Base-by-base conservation (phyloP, 2,113 vertebrate genomes). In the Ciconia stormi region DNA sequence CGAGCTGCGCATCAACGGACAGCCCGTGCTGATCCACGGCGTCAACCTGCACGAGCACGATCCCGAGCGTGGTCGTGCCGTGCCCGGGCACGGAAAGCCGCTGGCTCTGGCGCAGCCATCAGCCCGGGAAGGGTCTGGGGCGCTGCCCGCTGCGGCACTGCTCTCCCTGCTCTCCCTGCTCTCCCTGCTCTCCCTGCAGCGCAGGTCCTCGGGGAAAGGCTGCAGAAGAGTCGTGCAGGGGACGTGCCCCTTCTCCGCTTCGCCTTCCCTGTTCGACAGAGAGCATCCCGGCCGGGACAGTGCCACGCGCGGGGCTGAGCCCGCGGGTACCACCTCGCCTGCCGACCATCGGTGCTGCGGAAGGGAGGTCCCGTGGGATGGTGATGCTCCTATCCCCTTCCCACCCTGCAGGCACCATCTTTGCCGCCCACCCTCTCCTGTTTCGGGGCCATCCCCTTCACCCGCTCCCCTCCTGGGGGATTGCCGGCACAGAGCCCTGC, bases 81-180 rank as follows among this genome's bases (percentile, higher is more conserved):
- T 22, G 63, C 21, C 52, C 52, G 40, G 36, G 16, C 58, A 15
- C 8, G 53, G 63, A 34, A 88, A 73, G 47, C 59, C 0, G 0
- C 42, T 3, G 3, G 36, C 13, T 77, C 38, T 30, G 58, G 18
- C 0, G 0, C 53, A 71, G 56, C 23, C 6, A 0, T 65, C 65
- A 66, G 30, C 62, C 44, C 25, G 44, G 52, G 52, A 53, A 44
- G 18, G 32, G 30, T 7, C 53, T 52, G 53, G 34, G 52, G n/a
- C 65, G 46, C 3, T 0, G 1, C 34, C 23, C 0, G 0, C 7
- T 4, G 3, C 40, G 15, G 76, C 44, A 13, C 52, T 1, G 1
- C 55, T 14, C 52, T n/a, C 52, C 30, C 55, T 16, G 27, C 49
- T 23, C 22, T 23, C 49, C 49, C n/a, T n/a, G n/a, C n/a, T n/a